These are phyloP conservation scores for Silvanus unidentatus DNA, from an alignment of 2,888 invertebrate species.

Conservation along the genomic window DNA sequence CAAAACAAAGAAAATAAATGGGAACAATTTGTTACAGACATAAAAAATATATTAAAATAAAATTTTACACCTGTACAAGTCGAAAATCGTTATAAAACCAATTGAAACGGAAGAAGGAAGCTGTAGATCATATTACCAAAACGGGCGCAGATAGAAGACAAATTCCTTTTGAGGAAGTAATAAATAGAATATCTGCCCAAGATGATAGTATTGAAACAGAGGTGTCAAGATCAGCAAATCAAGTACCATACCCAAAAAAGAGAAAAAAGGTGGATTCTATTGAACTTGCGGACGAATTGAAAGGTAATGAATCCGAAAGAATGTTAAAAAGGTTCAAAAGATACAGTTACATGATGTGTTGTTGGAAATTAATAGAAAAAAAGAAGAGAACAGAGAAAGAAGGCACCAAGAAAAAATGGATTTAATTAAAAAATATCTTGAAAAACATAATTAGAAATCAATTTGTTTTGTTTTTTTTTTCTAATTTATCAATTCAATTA, in stretches of 20 bases:
- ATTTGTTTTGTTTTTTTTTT: not conserved
- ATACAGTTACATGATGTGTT: no score
- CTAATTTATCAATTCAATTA: no score
- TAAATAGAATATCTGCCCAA: constrained; percentile 17
- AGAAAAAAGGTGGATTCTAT: not conserved
- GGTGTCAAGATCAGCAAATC: constrained; percentile 6
- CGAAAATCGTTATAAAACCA: constrained; percentile 21
- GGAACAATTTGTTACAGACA: constrained; percentile 13
- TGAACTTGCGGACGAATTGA: not conserved
- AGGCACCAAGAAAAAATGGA: constrained; percentile 2
- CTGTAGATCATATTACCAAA: constrained; percentile 15
- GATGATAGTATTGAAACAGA: constrained; percentile 24
- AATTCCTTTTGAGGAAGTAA: constrained; percentile 18
- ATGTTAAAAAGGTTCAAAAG: not conserved
- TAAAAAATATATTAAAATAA: constrained; percentile 6
- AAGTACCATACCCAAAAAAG: not conserved
- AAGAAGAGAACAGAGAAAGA: constrained; percentile 1
- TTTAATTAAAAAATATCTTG: not conserved
- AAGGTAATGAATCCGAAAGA: not conserved
- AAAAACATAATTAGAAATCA: not conserved
- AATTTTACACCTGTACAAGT: constrained; percentile 11
- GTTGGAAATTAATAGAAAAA: not conserved
- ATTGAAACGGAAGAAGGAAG: constrained; percentile 20
- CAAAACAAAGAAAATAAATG: constrained; percentile 16
- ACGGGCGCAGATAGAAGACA: constrained; percentile 11